Percentiles rank a stretch among this genome's conserved stretches.
phyloP scores from a whole-genome alignment of 2,113 vertebrate species.

The Equus quagga region DNA sequence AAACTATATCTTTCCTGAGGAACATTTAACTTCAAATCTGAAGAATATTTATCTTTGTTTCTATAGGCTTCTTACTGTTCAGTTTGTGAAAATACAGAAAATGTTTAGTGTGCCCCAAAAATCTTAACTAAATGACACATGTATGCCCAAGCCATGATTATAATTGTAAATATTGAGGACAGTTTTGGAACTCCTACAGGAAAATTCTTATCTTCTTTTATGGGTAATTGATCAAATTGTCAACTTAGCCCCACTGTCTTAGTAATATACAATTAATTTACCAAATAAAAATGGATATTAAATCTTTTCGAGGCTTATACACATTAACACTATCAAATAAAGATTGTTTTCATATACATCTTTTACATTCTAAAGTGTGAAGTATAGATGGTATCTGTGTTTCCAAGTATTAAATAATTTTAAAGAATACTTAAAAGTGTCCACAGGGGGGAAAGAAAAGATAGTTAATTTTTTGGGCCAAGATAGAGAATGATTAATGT shows the following conservation, averaged over 20 bases:
- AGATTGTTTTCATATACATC: background rate
- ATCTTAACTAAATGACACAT: slow-evolving; percentile 14
- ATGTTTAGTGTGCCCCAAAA: background rate
- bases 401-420: slow-evolving; percentile 25
- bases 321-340: slow-evolving; percentile 1
- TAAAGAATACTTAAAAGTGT: slow-evolving; percentile 14
- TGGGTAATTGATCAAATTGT: slow-evolving; percentile 1
- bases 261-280: slow-evolving; percentile 31
- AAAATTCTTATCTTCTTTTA: background rate
- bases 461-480: background rate
- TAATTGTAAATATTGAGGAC: background rate
- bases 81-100: slow-evolving; percentile 52
- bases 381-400: background rate
- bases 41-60: slow-evolving; percentile 63
- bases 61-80: slow-evolving; percentile 48
- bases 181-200: background rate
- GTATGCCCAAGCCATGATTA: background rate
- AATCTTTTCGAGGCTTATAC: background rate
- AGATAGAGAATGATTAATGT: background rate
- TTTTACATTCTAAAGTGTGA: slow-evolving; percentile 49
- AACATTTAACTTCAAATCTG: slow-evolving; percentile 64
- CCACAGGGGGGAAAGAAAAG: background rate
- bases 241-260: background rate
- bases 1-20: slow-evolving; percentile 58
- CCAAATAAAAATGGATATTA: slow-evolving; percentile 26